Base-by-base conservation (phyloP, 2,113 vertebrate species). In the Microtus richardsoni region DNA sequence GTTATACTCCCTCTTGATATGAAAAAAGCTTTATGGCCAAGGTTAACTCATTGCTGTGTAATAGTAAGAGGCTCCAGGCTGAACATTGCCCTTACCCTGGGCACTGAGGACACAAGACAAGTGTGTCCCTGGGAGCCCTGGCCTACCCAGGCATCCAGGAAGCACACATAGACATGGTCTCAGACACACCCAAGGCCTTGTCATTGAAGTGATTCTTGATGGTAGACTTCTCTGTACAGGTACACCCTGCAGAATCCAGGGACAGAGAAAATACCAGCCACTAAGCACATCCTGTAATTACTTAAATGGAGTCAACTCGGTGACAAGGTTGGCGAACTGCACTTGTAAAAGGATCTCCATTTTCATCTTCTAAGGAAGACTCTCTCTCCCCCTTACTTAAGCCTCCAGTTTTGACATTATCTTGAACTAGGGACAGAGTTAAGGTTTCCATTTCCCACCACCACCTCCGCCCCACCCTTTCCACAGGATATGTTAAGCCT, bases 401-500 rank as follows among this genome's bases (percentile, higher is more conserved):
- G 71, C 22, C 77, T 92, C 64, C 75, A 39, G 79, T 73, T 96
- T 89, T 94, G 89, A 94, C 88, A 95, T 96, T 92, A 93, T 97
- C 95, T 95, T 97, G 97, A 96, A 97, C 96, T 89, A 26, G 70
- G 88, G 21, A 66, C 33, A 94, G 36, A 88, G 95, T 91, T 92
- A 64, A 95, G 58, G 70, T 97, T 97, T 97, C 96, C 91, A 94
- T 62, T 92, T 41, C 87, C 88, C 79, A 84, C 85, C 60, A n/a
- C 17, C 52, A 49, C 84, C 36, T 47, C 41, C 5, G 78, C 73
- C 64, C 85, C 79, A 41, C 89, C 92, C 96, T 94, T 91, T 64
- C 77, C 91, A 80, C 96, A 96, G 96, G 96, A 95, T 96, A 93
- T 88, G 87, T 93, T 97, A 97, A 97, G 88, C 96, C 95, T 90